Conservation (phyloP, 2,888 invertebrate genomes). For the Ennomos quercinarius region DNA sequence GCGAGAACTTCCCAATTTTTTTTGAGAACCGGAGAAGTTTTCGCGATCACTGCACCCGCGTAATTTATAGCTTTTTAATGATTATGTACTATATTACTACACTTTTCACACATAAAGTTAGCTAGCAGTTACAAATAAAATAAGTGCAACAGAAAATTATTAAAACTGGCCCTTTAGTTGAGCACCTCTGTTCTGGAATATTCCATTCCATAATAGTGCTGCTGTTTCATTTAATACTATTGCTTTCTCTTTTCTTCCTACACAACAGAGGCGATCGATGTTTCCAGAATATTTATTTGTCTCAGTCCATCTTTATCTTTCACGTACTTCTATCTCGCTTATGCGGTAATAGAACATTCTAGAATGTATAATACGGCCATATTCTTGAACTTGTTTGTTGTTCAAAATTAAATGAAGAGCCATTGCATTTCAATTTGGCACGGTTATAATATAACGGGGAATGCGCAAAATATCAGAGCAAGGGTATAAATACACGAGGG, state of each 20-base stretch:
- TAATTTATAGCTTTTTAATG: too few species aligned
- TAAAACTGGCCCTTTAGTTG: too few species aligned
- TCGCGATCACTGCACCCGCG: too few species aligned
- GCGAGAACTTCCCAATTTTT: too few species aligned
- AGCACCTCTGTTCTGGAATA: conserved; percentile 17
- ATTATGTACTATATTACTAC: too few species aligned
- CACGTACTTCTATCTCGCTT: conserved; percentile 36
- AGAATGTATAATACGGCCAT: conserved; percentile 40
- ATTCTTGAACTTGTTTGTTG: conserved; percentile 15
- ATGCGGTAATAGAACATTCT: conserved; percentile 48
- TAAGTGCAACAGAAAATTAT: too few species aligned
- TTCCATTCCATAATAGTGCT: conserved; percentile 28
- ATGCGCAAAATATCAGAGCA: conserved; percentile 33
- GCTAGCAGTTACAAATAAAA: too few species aligned
- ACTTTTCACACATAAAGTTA: too few species aligned
- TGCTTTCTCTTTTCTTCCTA: conserved; percentile 24
- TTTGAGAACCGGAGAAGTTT: too few species aligned
- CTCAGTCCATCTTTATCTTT: conserved; percentile 23
- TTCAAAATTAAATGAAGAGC: neutral
- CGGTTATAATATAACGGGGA: conserved; percentile 31
- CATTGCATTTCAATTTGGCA: conserved; percentile 18
- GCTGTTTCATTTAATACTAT: conserved; percentile 18
- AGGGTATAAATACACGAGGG: conserved; percentile 56
- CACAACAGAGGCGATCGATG: conserved; percentile 6
- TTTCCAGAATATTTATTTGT: conserved; percentile 26